Evolutionary conservation across 2,113 vertebrate species (phyloP), one percentile per base, ranked within the genome.

Genomic region (Myanophis thanlyinensis): DNA sequence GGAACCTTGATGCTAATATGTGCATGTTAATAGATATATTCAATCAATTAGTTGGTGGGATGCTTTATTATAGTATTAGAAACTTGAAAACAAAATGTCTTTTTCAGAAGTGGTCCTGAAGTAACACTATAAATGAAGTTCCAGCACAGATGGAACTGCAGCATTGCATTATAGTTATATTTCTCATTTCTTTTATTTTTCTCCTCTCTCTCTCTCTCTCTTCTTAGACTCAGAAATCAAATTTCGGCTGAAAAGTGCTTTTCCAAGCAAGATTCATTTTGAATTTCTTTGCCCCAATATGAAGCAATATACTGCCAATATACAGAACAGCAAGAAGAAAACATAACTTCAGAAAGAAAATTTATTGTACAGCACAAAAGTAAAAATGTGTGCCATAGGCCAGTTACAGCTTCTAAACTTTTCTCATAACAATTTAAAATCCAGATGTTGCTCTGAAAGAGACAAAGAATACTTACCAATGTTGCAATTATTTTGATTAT

Each of bases 11-110:
- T 92, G 49, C 27, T 93, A 95, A 95, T 94, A 23, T 1, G 0
- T 94, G 73, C 13, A 94, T 93, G 90, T 95, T 96, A 97, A 96
- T 93, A 95, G 90, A 95, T 7, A 92, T 92, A 96, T 94, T 97
- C 96, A 96, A 95, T 94, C 94, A 94, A 95, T 97, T 96, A 95
- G 62, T 94, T 73, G 87, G 91, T 92, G 89, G 94, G 2, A n/a
- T 92, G 49, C 91, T 97, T 94, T 95, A 92, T 93, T 96, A 89
- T 92, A 94, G 62, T 90, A 59, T 59, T 92, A 53, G 90, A 93
- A 86, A 5, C 67, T 95, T 92, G 93, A 89, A 97, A 97, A 96
- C 93, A 96, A 62, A 95, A 95, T 93, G 91, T 90, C 95, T 94
- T 85, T 93, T 15, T 92, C 49, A 91, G 22, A 84, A 93, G 30